Evolutionary conservation across 2,797 vertebrate genomes (phyloP).

Genomic region (Chrysocyon brachyurus): DNA sequence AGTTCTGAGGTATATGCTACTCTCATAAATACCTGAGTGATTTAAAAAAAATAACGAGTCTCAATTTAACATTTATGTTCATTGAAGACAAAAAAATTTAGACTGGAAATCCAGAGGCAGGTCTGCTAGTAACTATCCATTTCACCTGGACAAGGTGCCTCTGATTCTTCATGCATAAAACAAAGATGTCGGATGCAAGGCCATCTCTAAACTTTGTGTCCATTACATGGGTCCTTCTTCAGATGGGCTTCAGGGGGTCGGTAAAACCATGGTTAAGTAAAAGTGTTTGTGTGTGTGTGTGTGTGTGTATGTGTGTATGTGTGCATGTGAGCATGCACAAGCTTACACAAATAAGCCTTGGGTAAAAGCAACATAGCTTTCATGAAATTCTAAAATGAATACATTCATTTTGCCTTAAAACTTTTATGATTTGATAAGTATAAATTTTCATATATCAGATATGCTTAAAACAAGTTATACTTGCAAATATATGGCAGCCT

Average conservation of each 20-base stretch:
- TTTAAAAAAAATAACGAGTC: not conserved
- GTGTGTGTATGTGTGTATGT: too few species aligned
- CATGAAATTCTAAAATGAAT: not conserved
- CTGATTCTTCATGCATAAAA: not conserved
- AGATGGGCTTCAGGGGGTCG: not conserved
- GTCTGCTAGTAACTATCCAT: not conserved
- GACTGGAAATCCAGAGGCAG: not conserved
- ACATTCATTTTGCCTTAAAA: not conserved
- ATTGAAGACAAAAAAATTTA: not conserved
- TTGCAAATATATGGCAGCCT: not conserved
- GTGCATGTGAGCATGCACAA: too few species aligned
- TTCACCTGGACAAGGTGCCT: not conserved
- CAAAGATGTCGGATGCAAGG: not conserved
- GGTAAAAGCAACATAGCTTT: not conserved
- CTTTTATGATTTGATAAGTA: not conserved
- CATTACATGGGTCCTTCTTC: not conserved
- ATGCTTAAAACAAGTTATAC: not conserved
- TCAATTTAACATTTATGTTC: not conserved
- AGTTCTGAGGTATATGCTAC: not conserved
- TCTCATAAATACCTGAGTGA: not conserved
- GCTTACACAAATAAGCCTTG: not conserved
- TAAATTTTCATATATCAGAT: not conserved
- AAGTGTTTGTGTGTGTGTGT: not conserved
- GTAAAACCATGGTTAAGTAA: not conserved
- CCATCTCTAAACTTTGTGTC: not conserved